Percentiles rank a stretch among this genome's conserved stretches.
These are phyloP conservation scores for Petrocephalus zakoni DNA, from an alignment of 2,113 vertebrate genomes.

Conservation along the genomic window DNA sequence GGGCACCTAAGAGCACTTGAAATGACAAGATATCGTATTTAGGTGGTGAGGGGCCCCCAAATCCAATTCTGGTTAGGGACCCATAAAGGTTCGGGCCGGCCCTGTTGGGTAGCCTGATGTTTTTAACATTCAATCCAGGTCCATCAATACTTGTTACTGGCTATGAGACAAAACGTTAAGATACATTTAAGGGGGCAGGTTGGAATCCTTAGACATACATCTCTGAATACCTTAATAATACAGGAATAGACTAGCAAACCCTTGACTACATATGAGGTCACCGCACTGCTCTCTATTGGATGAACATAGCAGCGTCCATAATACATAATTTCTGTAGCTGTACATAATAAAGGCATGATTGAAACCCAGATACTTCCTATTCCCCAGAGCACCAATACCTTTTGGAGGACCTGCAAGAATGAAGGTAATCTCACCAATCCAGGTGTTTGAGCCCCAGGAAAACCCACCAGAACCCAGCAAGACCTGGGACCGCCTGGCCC, in stretches of 20 bases:
- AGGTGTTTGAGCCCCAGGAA: slow-evolving; percentile 55
- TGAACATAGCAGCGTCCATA: not conserved
- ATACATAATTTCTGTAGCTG: not conserved
- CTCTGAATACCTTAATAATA: not conserved
- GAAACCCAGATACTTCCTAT: not conserved
- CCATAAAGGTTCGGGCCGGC: no score
- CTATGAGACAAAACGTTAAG: not conserved
- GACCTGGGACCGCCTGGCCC: slow-evolving; percentile 59
- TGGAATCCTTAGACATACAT: not conserved
- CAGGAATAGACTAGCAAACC: not conserved
- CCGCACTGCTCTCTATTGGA: not conserved
- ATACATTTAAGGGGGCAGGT: not conserved
- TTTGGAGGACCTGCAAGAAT: slow-evolving; percentile 64
- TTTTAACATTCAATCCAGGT: not conserved
- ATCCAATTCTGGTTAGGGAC: no score
- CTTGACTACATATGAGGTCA: not conserved
- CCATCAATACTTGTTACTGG: slow-evolving; percentile 5
- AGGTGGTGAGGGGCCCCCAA: no score
- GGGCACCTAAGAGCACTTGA: no score
- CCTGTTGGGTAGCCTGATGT: not conserved
- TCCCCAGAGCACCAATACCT: slow-evolving; percentile 71
- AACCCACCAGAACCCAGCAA: slow-evolving; percentile 48
- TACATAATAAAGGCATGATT: not conserved
- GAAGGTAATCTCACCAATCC: slow-evolving; percentile 52
- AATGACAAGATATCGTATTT: no score